Conservation (phyloP, 2,888 invertebrate species). For the Peribatodes rhomboidaria region DNA sequence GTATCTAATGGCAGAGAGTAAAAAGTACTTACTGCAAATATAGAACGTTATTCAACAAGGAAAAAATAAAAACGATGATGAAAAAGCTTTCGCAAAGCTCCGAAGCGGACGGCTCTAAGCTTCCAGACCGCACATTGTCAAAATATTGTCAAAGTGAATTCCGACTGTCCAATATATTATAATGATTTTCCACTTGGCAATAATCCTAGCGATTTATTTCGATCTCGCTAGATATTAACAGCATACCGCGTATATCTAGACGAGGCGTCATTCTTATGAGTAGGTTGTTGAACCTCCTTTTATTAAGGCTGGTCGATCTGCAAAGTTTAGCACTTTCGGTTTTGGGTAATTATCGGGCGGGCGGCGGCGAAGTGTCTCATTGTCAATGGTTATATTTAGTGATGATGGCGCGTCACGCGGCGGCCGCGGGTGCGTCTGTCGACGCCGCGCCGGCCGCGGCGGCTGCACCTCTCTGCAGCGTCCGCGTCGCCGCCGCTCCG, state of each 20-base stretch:
- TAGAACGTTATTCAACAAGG: constrained; percentile 53
- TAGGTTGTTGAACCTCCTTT: constrained; percentile 82
- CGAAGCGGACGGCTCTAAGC: constrained; percentile 66
- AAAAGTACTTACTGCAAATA: constrained; percentile 55
- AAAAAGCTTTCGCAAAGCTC: constrained; percentile 55
- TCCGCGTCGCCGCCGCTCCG: constrained; percentile 21
- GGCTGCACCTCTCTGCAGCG: constrained; percentile 36
- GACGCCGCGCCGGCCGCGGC: constrained; percentile 60
- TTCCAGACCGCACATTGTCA: constrained; percentile 82
- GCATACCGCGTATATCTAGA: constrained; percentile 82
- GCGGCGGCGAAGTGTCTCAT: constrained; percentile 73
- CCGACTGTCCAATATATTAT: constrained; percentile 84
- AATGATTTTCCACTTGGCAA: constrained; percentile 85
- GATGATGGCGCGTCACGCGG: constrained; percentile 63
- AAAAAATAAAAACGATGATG: constrained; percentile 70
- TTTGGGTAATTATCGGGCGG: constrained; percentile 64
- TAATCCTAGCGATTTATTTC: constrained; percentile 86
- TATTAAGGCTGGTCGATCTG: constrained; percentile 68
- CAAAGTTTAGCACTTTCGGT: constrained; percentile 62
- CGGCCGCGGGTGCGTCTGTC: constrained; percentile 75
- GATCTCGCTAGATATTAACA: constrained; percentile 82
- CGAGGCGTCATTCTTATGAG: constrained; percentile 70
- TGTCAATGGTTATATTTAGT: constrained; percentile 75
- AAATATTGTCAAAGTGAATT: constrained; percentile 86
- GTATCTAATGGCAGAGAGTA: neutral